Evolutionary conservation across 2,113 vertebrate genomes (phyloP), one percentile per base, ranked within the genome.

Genomic region (Calypte anna): DNA sequence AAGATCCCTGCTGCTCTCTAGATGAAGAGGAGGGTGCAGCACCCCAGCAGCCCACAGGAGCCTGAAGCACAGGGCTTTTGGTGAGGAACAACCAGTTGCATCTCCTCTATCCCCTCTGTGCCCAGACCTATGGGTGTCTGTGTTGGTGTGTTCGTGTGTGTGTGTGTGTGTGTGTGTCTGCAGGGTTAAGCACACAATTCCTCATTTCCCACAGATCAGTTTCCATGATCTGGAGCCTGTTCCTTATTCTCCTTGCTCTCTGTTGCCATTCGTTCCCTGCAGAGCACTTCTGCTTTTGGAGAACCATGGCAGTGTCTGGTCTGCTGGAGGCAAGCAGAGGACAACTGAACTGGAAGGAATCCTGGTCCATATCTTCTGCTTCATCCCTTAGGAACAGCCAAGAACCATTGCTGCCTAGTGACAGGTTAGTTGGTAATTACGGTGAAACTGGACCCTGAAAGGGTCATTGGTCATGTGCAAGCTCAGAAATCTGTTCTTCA

Each of bases 1-100:
- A 97, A 97, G 97, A 97, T 96, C 79, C 6, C 20, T 43, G 27
- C 44, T 67, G 68, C 69, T 67, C 5, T 50, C 21, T 12, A 6
- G 59, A 10, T 2, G 4, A 19, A 21, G 40, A 14, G 16, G 2
- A 10, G 18, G 2, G 9, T 57, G 61, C 40, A 61, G 31, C 44
- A 48, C 46, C 15, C 10, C 33, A 33, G 64, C 40, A 40, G 40
- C 40, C 40, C 40, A 40, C 40, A 28, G 6, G 7, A 61, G 31
- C 18, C 59, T 50, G 58, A 61, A 63, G 62, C 43, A n/a, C 54
- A 33, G 53, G 36, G 40, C 5, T 66, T 43, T 57, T 13, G 38
- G 20, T 36, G 40, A 30, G 36, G 14, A 43, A 54, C 18, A 81
- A 5, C 3, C 69, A 64, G 31, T 55, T 93, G 31, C 73, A 44